Evolutionary conservation across 2,113 vertebrate genomes (phyloP), one percentile per base, ranked within the genome.

Genomic region (Plecturocebus donacophilus): DNA sequence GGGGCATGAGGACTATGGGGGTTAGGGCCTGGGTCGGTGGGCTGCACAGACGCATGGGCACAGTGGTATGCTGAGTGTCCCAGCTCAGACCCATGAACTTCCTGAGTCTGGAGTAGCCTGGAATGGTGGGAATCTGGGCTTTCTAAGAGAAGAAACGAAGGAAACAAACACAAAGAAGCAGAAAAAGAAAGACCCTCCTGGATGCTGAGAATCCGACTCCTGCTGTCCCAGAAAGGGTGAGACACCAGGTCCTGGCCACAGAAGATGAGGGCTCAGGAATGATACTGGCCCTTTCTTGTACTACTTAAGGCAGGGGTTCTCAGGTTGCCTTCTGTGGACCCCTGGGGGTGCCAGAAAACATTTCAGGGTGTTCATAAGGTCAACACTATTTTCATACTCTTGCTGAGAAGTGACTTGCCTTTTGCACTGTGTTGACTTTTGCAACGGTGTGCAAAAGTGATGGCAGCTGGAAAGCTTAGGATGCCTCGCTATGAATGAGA

Each of bases 381-480:
- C 49, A 83, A 8, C 27, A 10, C 38, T 21, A 5, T 76, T 35
- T 47, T 68, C 13, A 14, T 32, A 19, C 54, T 21, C 90, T 80
- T 45, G 19, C 49, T 16, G 23, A 52, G 52, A 23, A 21, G 21
- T 14, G 16, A 8, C 25, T 58, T 45, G 20, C 68, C 20, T 40
- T 40, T 19, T 23, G 19, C n/a, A 1, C 42, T 2, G 13, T n/a
- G n/a, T 32, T 21, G 80, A 70, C 66, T 49, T 82, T 35, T 47
- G 47, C n/a, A 16, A 5, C 4, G 16, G 25, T 0, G 8, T 45
- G 10, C 19, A 12, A 6, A 76, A 17, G 4, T n/a, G 1, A 6
- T 1, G 11, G 35, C 9, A 3, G 21, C n/a, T 11, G 8, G 27
- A 0, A 32, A 14, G 6, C 27, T 0, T 8, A 3, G 7, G 30